Conservation (phyloP, 2,888 invertebrate species). For the Cetonia aurata region DNA sequence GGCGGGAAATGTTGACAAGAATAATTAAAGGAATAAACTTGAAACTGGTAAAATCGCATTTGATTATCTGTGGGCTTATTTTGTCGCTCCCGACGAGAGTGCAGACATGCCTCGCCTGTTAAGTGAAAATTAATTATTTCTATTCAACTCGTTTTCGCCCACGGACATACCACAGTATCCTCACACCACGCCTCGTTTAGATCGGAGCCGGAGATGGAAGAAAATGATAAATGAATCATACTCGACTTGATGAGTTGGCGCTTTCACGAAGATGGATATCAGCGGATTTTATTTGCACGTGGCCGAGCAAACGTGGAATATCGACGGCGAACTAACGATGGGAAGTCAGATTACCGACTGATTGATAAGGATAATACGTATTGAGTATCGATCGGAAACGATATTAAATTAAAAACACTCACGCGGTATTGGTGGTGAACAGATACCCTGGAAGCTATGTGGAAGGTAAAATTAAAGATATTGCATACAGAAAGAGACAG, state of each 20-base stretch:
- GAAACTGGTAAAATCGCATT: too few species aligned
- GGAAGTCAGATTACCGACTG: slow-evolving; percentile 15
- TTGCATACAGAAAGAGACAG: too few species aligned
- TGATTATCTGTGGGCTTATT: too few species aligned
- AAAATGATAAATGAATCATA: slow-evolving; percentile 26
- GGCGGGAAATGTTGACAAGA: too few species aligned
- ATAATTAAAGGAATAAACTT: too few species aligned
- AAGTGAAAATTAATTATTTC: slow-evolving; percentile 16
- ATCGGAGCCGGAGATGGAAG: slow-evolving; percentile 16
- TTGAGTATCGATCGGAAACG: not conserved
- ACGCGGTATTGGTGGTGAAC: not conserved
- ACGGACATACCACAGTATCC: not conserved
- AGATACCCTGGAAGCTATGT: not conserved
- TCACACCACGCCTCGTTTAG: not conserved
- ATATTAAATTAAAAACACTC: slow-evolving; percentile 9
- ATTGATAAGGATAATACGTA: slow-evolving; percentile 16
- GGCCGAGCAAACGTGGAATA: slow-evolving; percentile 11
- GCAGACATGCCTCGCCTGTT: too few species aligned
- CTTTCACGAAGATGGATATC: slow-evolving; percentile 23
- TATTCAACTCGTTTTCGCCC: slow-evolving; percentile 3
- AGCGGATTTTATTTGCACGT: slow-evolving; percentile 17
- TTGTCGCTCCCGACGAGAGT: too few species aligned
- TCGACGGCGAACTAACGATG: not conserved
- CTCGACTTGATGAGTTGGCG: slow-evolving; percentile 20
- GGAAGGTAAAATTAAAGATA: slow-evolving; percentile 5